These are phyloP conservation scores for Diuraphis noxia DNA, from an alignment of 1,140 invertebrate genomes.

Conservation along the genomic window DNA sequence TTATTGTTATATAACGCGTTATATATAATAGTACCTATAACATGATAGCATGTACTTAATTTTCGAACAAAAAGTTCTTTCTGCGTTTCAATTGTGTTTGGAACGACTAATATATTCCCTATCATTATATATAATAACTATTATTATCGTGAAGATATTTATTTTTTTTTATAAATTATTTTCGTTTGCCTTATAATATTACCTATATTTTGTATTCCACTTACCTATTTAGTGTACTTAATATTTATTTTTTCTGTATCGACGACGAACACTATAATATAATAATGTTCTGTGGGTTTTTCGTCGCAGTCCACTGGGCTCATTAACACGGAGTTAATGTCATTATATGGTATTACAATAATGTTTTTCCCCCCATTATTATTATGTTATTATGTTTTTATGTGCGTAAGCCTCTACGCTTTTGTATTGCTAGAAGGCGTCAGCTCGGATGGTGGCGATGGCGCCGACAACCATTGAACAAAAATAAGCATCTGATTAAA, in stretches of 20 bases:
- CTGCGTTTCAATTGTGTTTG: not conserved
- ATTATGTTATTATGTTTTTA: constrained; percentile 12
- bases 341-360: not conserved
- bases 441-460: not conserved
- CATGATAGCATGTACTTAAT: not conserved
- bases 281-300: not conserved
- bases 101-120: not conserved
- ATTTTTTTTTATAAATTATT: not conserved
- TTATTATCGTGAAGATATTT: not conserved
- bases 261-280: not conserved
- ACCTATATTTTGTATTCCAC: not conserved
- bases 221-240: not conserved
- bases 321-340: not conserved
- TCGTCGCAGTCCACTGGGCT: not conserved
- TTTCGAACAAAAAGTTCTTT: not conserved
- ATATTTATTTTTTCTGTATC: not conserved
- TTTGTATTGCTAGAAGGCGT: not conserved
- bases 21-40: not conserved
- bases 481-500: not conserved
- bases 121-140: not conserved
- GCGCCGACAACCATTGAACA: not conserved
- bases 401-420: not conserved
- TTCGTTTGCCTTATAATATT: not conserved
- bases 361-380: not conserved
- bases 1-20: not conserved